Evolutionary conservation across 2,113 vertebrate species (phyloP).

Genomic region (Spea multiplicata): DNA sequence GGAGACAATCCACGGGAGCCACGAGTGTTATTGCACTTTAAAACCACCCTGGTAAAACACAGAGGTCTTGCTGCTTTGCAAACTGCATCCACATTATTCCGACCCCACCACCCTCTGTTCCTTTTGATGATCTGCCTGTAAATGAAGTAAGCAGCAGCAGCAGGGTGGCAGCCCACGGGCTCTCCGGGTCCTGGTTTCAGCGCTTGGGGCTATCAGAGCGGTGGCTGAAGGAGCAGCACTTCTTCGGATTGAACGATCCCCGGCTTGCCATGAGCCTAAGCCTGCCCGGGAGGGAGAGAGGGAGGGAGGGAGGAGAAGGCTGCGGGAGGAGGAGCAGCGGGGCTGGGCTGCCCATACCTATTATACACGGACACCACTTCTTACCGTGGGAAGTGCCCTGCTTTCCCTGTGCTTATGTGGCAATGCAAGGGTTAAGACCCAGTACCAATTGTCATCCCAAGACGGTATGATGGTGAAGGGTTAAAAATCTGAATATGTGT

Average conservation of each 20-base stretch:
- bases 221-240: conserved; percentile 5
- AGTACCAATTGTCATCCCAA: too few species aligned
- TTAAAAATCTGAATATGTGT: too few species aligned
- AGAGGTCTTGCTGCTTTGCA: background rate
- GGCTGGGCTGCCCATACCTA: background rate
- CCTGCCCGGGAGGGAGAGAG: conserved; percentile 29
- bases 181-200: background rate
- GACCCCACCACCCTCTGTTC: background rate
- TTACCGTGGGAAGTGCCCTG: background rate
- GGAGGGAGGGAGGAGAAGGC: conserved; percentile 27
- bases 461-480: too few species aligned
- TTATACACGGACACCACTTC: conserved; percentile 1
- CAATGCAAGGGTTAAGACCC: background rate
- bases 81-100: conserved; percentile 26
- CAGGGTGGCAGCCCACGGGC: background rate
- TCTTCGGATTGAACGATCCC: background rate
- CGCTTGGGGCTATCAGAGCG: background rate
- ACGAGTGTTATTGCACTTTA: background rate
- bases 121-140: background rate
- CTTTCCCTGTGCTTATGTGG: background rate
- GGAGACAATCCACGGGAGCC: background rate
- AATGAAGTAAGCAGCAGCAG: background rate
- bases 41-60: background rate
- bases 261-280: conserved; percentile 40
- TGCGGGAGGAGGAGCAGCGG: conserved; percentile 21